Evolutionary conservation across 2,797 vertebrate species (phyloP), one percentile per base, ranked within the genome.

Genomic region (Bovichtus diacanthus): DNA sequence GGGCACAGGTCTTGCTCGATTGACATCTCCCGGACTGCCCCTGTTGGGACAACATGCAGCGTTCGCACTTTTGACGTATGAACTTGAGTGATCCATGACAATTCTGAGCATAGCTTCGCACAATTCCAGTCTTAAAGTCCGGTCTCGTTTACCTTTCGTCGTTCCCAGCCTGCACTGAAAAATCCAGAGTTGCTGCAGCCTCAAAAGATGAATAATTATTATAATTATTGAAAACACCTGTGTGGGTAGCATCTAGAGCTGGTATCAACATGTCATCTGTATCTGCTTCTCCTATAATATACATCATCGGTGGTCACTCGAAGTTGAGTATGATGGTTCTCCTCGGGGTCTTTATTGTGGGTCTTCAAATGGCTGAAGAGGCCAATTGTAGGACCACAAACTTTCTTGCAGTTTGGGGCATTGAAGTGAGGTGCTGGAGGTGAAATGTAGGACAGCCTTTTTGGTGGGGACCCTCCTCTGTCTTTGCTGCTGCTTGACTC

Each of bases 11-110:
- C 31, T 9, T 11, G 56, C 60, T 70, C 66, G 43, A 78, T 1
- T 76, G 59, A 63, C 21, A 70, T 31, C 25, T 74, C 50, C 18
- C 27, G 29, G 58, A 72, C 41, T 86, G 69, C 78, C 70, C 72
- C 64, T 78, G 76, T 27, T 38, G 63, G 39, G 49, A 59, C 58
- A 70, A 21, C 38, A 43, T 36, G 8, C 16, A 29, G 39, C 16
- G 25, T 70, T 60, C 18, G 31, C 15, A 73, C 23, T 76, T 44
- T 31, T 44, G 19, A 65, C 27, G 8, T 7, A 36, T 15, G 7
- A 46, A 58, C 19, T 58, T 29, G 12, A 12, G 1, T 58, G 31
- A 63, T 55, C 12, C 59, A 25, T 50, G 2, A 66, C 51, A 44
- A 61, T 54, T 34, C 31, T 47, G n/a, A 60, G 34, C 25, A 43